Base-by-base conservation (phyloP, 2,888 invertebrate genomes). In the Aporophyla lueneburgensis region DNA sequence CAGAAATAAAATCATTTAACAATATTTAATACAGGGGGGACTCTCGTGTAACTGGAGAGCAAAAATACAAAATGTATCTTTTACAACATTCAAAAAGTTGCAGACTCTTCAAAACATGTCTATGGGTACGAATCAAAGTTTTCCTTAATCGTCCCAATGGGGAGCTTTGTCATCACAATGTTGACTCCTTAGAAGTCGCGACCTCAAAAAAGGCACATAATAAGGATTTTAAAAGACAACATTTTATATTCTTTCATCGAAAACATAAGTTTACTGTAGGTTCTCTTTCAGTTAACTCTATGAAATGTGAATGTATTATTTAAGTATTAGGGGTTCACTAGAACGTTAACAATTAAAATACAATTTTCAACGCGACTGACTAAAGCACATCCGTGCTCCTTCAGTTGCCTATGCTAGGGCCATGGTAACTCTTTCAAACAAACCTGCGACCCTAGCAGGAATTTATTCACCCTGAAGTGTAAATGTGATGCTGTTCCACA, bases 71-170 rank as follows among this genome's bases (percentile, higher is more conserved):
- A 59, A 33, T 21, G 10, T 33, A 33, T 46, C 16, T 46, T 6
- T 33, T 33, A 33, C 19, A n/a, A 12, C n/a, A 43, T 78, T 71
- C 19, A 24, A 71, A 62, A 77, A 43, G 27, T 70, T 51, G 12
- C 46, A n/a, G 24, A 65, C 27, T 56, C 51, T 27, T 76, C 49
- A 78, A 56, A 51, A 77, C 40, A 62, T n/a, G 49, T 78, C 53
- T 40, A 40, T 19, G 16, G 14, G n/a, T 43, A 56, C 14, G 54
- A 54, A 69, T n/a, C 68, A 40, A 71, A 51, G 21, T 78, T 78
- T 43, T 27, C 49, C 49, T 7, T 16, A 51, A 71, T 70, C 21
- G 5, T 27, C 66, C 2, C 6, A 12, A 43, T 24, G 21, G 76
- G 49, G 27, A 49, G 59, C 53, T 43, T 71, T 56, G 27, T 62